Conservation (phyloP, 2,888 invertebrate genomes). For the Eupithecia tripunctaria region DNA sequence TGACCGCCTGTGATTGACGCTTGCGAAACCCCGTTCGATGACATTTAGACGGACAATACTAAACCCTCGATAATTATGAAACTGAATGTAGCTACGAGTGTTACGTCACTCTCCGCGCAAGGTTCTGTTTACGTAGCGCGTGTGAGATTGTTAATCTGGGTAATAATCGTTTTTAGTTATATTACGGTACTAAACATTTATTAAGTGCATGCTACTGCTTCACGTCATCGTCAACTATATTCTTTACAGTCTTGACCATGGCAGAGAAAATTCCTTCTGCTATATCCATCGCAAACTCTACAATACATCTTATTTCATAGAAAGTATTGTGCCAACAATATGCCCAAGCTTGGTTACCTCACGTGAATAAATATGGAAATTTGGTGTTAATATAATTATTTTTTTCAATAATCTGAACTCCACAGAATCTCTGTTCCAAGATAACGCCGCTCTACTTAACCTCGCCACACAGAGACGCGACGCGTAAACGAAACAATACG, state of each 20-base stretch:
- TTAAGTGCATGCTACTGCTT: conserved; percentile 26
- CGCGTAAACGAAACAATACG: conserved; percentile 84
- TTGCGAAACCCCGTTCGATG: conserved; percentile 83
- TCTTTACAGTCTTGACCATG: conserved; percentile 10
- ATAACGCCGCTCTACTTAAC: conserved; percentile 85
- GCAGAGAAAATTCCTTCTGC: not conserved
- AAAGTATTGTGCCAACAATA: not conserved
- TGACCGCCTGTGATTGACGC: conserved; percentile 83
- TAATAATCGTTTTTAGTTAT: conserved; percentile 36
- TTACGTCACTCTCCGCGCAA: conserved; percentile 46
- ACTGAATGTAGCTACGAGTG: conserved; percentile 50
- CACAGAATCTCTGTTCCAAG: conserved; percentile 80
- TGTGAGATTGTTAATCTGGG: conserved; percentile 29
- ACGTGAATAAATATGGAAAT: not conserved
- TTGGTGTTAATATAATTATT: conserved; percentile 14
- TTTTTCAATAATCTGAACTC: conserved; percentile 69
- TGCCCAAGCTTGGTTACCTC: not conserved
- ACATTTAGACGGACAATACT: conserved; percentile 80
- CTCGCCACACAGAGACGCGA: conserved; percentile 81
- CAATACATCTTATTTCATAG: not conserved
- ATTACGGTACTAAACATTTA: conserved; percentile 32
- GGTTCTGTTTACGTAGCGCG: conserved; percentile 35
- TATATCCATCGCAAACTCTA: not conserved
- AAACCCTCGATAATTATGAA: conserved; percentile 77
- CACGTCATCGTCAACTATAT: conserved; percentile 21